Conservation (phyloP, 2,113 vertebrate genomes). For the Pteruthius melanotis region DNA sequence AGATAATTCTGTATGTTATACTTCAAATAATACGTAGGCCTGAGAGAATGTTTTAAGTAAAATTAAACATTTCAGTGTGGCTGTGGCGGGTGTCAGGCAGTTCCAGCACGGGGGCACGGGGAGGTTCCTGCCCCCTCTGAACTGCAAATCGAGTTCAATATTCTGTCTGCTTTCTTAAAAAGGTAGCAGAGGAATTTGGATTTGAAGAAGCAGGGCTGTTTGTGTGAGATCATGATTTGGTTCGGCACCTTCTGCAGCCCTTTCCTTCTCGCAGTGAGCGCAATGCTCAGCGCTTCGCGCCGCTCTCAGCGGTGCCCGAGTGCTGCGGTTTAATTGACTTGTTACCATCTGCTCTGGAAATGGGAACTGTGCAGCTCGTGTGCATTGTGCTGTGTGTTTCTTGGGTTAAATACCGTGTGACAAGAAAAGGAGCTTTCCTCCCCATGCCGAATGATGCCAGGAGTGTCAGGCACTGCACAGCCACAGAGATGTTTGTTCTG, state of each 20-base stretch:
- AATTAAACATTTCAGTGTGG: slow-evolving; percentile 27
- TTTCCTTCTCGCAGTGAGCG: background rate
- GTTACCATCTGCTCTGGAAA: slow-evolving; percentile 29
- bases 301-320: background rate
- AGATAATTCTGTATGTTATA: slow-evolving; percentile 45
- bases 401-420: background rate
- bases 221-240: background rate
- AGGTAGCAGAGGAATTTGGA: background rate
- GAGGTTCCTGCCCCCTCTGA: background rate
- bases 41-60: slow-evolving; percentile 41
- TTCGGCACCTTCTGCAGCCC: background rate
- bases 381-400: background rate
- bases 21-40: slow-evolving; percentile 41
- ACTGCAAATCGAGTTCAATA: background rate
- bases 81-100: background rate
- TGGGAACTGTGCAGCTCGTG: background rate
- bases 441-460: background rate
- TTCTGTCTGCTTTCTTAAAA: background rate
- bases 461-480: background rate
- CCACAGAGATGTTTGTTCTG: background rate
- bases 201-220: background rate
- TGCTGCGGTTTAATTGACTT: background rate
- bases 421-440: background rate
- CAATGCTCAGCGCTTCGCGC: fast-evolving
- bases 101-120: background rate